These are phyloP conservation scores for Accipiter cooperii DNA, from an alignment of 2,113 vertebrate species.

Conservation along the genomic window DNA sequence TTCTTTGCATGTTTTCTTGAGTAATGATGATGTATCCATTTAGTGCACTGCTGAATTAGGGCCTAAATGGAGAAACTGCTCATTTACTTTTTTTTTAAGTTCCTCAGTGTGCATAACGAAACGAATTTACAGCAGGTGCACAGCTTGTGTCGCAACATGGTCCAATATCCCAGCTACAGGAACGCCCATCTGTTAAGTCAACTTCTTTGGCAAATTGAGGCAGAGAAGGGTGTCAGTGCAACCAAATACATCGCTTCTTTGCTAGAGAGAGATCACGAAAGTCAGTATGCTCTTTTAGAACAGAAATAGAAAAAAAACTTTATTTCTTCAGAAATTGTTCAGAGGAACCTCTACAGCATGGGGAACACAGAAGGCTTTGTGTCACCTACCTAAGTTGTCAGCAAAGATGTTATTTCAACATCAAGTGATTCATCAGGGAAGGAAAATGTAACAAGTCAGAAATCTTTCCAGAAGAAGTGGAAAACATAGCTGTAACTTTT, in stretches of 20 bases:
- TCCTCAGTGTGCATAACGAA: background rate
- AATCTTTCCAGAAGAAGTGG: background rate
- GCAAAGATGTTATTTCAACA: background rate
- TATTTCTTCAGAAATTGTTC: background rate
- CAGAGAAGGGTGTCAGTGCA: background rate
- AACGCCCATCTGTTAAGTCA: rapidly evolving
- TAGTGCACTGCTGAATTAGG: background rate
- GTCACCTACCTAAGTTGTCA: background rate
- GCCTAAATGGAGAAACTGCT: background rate
- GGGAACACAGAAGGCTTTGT: background rate
- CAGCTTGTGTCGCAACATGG: background rate
- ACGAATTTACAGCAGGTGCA: background rate
- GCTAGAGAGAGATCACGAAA: background rate
- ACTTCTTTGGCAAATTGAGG: background rate
- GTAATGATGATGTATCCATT: background rate
- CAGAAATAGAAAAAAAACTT: background rate
- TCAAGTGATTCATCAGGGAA: background rate
- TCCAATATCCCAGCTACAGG: background rate
- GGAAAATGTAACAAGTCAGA: background rate
- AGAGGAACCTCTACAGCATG: background rate
- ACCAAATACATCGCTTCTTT: background rate
- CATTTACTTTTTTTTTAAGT: background rate
- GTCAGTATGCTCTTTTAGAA: background rate
- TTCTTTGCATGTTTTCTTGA: background rate
- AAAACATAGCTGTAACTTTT: conserved; percentile 11